Base-by-base conservation (phyloP, 2,888 invertebrate species). In the Leptodirus hochenwartii region DNA sequence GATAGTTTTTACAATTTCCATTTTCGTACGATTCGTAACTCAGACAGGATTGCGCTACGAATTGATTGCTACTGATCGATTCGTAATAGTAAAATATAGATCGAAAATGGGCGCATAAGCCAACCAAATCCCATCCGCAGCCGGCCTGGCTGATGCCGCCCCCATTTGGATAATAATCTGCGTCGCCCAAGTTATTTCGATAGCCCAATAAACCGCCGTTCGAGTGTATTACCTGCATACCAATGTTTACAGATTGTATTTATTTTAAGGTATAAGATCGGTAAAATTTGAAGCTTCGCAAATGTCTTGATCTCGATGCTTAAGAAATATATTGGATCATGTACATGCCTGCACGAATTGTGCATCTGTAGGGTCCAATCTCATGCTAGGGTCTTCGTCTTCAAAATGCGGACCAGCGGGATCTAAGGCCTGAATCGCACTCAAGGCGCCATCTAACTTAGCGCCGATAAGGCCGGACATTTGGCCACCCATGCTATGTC, bases 41-140 rank as follows among this genome's bases (percentile, higher is more conserved):
- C 4, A 34, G 31, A 30, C 47, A 47, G n/a, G 30, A 11, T 8
- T 25, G 25, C 1, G 52, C 44, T 2, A 36, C 35, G 29, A 56
- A 60, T 16, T 46, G 43, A 17, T 38, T 30, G 5, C 16, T 31
- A 1, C 15, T 15, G 3, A 62, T 39, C 0, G 61, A 52, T 44
- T 63, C 62, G 2, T 54, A 51, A 34, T 50, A 61, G 37, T 56
- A 61, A 15, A 40, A 12, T 25, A 53, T 53, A 2, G 62, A 45
- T 22, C 60, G 47, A 2, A 40, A 37, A 41, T 64, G 63, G 3
- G 62, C 43, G 39, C 63, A 64, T 10, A 41, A 27, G 10, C 49
- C 49, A 5, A 38, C 23, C 3, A 45, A 3, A 34, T 52, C 50
- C 1, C 44, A 3, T 8, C 44, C 45, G 35, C 54, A 54, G 22